phyloP scores from a whole-genome alignment of 1,140 invertebrate species.

The Colletes latitarsis region DNA sequence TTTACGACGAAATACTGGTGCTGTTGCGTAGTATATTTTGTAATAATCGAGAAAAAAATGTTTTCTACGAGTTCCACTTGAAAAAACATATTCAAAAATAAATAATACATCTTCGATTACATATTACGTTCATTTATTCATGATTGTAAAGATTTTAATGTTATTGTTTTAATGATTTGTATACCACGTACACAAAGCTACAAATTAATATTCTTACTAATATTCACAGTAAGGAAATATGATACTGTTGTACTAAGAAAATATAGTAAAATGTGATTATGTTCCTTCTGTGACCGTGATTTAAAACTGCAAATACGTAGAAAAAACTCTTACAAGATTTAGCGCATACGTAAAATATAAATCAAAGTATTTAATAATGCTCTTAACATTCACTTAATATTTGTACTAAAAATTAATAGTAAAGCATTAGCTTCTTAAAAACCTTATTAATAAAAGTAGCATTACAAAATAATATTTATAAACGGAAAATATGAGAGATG shows the following conservation, averaged over 20 bases:
- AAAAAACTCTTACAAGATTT: not conserved
- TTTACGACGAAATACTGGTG: not conserved
- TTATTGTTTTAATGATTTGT: not conserved
- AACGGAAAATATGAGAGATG: constrained; percentile 9
- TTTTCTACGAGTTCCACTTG: not conserved
- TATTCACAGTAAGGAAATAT: constrained; percentile 5
- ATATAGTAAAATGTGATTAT: not conserved
- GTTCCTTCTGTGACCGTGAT: not conserved
- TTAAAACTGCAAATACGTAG: not conserved
- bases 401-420: constrained; percentile 34
- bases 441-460: constrained; percentile 19
- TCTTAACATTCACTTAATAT: not conserved
- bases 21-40: not conserved
- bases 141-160: not conserved
- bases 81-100: constrained; percentile 25
- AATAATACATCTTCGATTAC: constrained; percentile 20
- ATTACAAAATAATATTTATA: constrained; percentile 7
- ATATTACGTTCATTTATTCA: constrained; percentile 1
- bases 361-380: not conserved
- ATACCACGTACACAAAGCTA: constrained; percentile 1
- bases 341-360: not conserved
- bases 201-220: not conserved
- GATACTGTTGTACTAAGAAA: constrained; percentile 2
- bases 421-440: constrained; percentile 27
- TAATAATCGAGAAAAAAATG: not conserved